Base-by-base conservation (phyloP, 2,797 vertebrate species). In the Channa striata region DNA sequence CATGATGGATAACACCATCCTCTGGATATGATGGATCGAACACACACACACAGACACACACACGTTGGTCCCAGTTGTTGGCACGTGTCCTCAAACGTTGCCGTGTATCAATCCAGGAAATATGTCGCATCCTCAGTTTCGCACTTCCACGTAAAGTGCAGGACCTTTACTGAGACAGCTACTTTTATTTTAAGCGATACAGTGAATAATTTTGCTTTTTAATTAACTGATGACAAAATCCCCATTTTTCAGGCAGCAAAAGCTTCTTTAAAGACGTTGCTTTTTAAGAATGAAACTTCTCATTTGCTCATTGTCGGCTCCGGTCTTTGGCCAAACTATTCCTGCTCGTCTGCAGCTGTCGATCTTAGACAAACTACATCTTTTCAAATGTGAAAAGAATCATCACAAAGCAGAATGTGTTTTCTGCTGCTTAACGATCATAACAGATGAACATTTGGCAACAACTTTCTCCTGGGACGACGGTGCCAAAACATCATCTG, bases 1-100 rank as follows among this genome's bases (percentile, higher is more conserved):
- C 59, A 66, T 85, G 76, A 85, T 69, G 60, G 68, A 85, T 81
- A 62, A 73, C 46, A 39, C 50, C 72, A 56, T 74, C 46, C 47
- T 53, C 10, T 11, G 50, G 77, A 74, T 54, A 42, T 74, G 64
- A 82, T 63, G 54, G 76, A 83, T 77, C 56, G 57, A 52, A 49
- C 69, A 48, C 40, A 34, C 62, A 30, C 12, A 46, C 51, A 40
- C 34, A 20, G 43, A 57, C 9, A 44, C 16, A 49, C 25, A 66
- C 8, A 20, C 19, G 16, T n/a, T n/a, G n/a, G n/a, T n/a, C n/a
- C n/a, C n/a, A n/a, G n/a, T n/a, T n/a, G n/a, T n/a, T n/a, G n/a
- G n/a, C n/a, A n/a, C n/a, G n/a, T n/a, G n/a, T n/a, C n/a, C n/a
- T n/a, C n/a, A n/a, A n/a, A n/a, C n/a, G n/a, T n/a, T n/a, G n/a